Conservation (phyloP, 2,113 vertebrate genomes). For the Pyxicephalus adspersus region DNA sequence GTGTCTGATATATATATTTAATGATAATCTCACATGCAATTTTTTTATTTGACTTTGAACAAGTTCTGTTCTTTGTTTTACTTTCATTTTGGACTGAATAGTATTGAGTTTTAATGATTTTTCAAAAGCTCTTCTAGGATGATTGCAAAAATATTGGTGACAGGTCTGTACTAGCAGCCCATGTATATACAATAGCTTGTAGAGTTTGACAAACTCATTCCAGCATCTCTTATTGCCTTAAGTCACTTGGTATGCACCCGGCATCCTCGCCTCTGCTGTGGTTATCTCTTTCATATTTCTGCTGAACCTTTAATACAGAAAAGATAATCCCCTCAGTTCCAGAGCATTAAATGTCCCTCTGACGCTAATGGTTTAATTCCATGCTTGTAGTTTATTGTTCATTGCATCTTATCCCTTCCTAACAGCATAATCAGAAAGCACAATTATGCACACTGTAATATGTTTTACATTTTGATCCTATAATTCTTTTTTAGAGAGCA, state of each 20-base stretch:
- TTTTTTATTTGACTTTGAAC: no score
- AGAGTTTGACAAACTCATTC: slow-evolving; percentile 31
- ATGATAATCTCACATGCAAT: no score
- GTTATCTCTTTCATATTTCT: slow-evolving; percentile 44
- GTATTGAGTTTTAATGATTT: background rate
- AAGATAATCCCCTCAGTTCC: slow-evolving; percentile 54
- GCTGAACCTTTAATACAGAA: slow-evolving; percentile 51
- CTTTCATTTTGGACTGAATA: background rate
- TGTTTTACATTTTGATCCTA: slow-evolving; percentile 21
- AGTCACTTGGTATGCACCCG: slow-evolving; percentile 45
- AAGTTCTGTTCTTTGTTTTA: no score
- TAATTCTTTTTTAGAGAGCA: slow-evolving; percentile 1
- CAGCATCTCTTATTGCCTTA: background rate
- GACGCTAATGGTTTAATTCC: slow-evolving; percentile 50
- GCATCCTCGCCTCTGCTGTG: slow-evolving; percentile 24
- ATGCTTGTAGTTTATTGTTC: slow-evolving; percentile 52
- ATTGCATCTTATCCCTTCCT: slow-evolving; percentile 45
- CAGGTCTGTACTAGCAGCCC: slow-evolving; percentile 25
- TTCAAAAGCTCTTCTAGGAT: background rate
- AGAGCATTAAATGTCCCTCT: slow-evolving; percentile 48
- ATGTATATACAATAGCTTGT: slow-evolving; percentile 11
- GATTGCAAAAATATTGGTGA: background rate
- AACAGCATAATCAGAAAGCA: slow-evolving; percentile 39
- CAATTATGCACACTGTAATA: slow-evolving; percentile 32
- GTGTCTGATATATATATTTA: no score